Evolutionary conservation across 2,797 vertebrate genomes (phyloP), one percentile per base, ranked within the genome.

Genomic region (Acrocephalus scirpaceus): DNA sequence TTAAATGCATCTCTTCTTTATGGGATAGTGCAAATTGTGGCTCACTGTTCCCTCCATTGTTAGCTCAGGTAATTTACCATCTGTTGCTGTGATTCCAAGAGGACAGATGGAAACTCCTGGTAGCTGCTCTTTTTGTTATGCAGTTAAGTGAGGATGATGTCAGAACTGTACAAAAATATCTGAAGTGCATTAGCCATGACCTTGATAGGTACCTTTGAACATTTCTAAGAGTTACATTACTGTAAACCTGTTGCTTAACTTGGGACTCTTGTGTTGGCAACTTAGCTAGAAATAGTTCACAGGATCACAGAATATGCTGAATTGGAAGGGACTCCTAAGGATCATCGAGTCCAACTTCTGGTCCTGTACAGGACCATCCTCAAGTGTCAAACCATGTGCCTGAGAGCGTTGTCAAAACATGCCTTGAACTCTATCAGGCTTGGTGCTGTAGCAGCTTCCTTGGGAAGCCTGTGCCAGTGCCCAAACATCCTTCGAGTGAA

Each of bases 291-390:
- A n/a, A 36, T 36, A 29, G 36, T 81, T 78, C 44, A 40, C 57
- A 62, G 34, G 48, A 40, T 29, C 64, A 30, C 40, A 30, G 29
- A 40, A 62, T 54, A 7, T 34, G 9, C 48, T 56, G 30, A 48
- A 18, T 36, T 78, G 50, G 34, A 34, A 70, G 34, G 65, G 26
- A 71, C 14, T 48, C 8, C 5, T 7, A 56, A 27, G 12, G 21
- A 18, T 54, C 20, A 34, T 25, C 0, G 0, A 36, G 30, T 78
- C 36, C 21, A 32, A 0, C 50, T 71, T 26, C 57, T 62, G 34
- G 14, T 25, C 17, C 17, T 71, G 30, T 5, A 7, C 18, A 36
- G 26, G 42, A 62, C 30, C 26, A 13, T 62, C 30, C 30, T 17
- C 16, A 45, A 8, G 34, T 34, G 30, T 64, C 57, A 34, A 12